Conservation (phyloP, 2,888 invertebrate genomes). For the Trichopoda pennipes region DNA sequence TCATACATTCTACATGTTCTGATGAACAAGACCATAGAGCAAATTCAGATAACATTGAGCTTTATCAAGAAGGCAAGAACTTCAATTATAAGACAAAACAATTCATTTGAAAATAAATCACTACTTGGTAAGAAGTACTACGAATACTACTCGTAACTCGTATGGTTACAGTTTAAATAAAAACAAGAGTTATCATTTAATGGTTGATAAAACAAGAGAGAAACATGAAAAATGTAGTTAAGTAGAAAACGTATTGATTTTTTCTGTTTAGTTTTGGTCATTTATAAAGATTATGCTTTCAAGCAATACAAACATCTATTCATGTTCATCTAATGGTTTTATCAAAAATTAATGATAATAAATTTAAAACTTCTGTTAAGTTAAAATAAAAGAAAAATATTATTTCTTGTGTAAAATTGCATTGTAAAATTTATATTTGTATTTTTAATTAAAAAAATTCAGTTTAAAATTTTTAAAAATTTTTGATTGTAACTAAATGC, state of each 20-base stretch:
- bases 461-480: too few relatives aligned
- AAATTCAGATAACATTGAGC: conserved; percentile 10
- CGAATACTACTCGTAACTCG: background rate
- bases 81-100: conserved; percentile 18
- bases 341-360: conserved; percentile 49
- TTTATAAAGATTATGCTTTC: conserved; percentile 42
- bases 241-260: background rate
- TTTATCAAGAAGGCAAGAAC: background rate
- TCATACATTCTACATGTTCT: background rate
- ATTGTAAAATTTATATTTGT: too few relatives aligned
- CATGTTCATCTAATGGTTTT: conserved; percentile 28
- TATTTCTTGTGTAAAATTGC: background rate
- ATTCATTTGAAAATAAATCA: conserved; percentile 56
- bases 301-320: background rate
- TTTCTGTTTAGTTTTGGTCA: too few relatives aligned
- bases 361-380: conserved; percentile 8
- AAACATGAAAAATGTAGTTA: background rate
- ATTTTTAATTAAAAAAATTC: too few relatives aligned
- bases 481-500: too few relatives aligned
- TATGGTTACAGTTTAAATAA: background rate
- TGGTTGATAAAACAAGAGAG: background rate
- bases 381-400: background rate
- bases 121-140: conserved; percentile 19
- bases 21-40: background rate
- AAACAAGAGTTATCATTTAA: conserved; percentile 30